Conservation (phyloP, 2,113 vertebrate genomes). For the Cacatua alba region DNA sequence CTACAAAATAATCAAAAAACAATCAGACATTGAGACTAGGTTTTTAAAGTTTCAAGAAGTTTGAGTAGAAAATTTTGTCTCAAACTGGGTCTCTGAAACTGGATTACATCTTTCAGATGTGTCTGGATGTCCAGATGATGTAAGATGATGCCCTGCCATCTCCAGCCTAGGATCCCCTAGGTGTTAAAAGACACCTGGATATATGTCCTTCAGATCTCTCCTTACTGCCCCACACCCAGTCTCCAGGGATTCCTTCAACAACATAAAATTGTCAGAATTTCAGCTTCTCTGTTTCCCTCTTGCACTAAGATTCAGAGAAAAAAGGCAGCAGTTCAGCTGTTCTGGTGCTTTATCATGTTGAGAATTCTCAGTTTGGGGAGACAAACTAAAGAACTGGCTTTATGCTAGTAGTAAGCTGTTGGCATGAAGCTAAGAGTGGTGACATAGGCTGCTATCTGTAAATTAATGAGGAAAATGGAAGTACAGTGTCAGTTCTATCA, state of each 20-base stretch:
- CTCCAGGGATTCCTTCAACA: not conserved
- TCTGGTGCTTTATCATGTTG: not conserved
- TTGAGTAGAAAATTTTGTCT: not conserved
- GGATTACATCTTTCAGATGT: not conserved
- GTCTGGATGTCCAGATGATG: not conserved
- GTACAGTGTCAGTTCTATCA: not conserved
- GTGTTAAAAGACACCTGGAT: not conserved
- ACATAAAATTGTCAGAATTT: not conserved
- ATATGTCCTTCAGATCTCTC: not conserved
- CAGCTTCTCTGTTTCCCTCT: not conserved
- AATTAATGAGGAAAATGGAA: not conserved
- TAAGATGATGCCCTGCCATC: not conserved
- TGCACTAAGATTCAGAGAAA: not conserved
- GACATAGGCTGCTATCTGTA: not conserved
- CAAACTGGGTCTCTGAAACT: not conserved
- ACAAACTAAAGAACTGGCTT: not conserved
- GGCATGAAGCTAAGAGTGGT: not conserved
- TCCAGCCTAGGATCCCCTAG: not conserved
- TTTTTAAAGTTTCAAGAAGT: not conserved
- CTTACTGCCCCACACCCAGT: not conserved
- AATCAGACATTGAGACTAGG: not conserved
- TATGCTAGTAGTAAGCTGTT: not conserved
- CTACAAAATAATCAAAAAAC: not conserved
- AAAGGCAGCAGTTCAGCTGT: not conserved
- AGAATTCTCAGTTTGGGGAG: not conserved